Evolutionary conservation across 2,797 vertebrate species (phyloP), one percentile per base, ranked within the genome.

Genomic region (Oophaga sylvatica): DNA sequence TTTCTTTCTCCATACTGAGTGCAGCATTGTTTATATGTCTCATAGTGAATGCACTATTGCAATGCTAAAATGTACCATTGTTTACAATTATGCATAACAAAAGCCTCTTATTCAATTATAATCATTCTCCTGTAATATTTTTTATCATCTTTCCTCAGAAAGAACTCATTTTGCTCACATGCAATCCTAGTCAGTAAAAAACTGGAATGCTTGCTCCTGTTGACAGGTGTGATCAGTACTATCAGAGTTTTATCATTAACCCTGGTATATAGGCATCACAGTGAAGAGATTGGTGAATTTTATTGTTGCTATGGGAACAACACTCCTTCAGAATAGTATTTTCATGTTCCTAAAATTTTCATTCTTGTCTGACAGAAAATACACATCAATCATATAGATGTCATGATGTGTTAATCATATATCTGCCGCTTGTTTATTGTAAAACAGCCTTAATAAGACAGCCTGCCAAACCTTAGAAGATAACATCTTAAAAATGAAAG

Each of bases 301-400:
- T 88, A 75, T 57, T 22, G 77, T 81, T 80, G 22, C 77, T 68
- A 88, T 88, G 68, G 87, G n/a, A 88, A 85, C 87, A 84, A 71
- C 41, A 85, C 67, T 80, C 76, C 35, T 71, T 17, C 29, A 65
- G 56, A 65, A 84, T 63, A 80, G 48, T 45, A 31, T 65, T 80
- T 35, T 16, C 56, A 65, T 31, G 81, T 85, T 75, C 59, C 13
- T 20, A 80, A 80, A 41, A 84, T 73, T 45, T 70, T 81, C 71
- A 75, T 80, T 71, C 41, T 84, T 71, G 57, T 16, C 77, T 29
- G 41, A 80, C 62, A 79, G 62, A 63, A 71, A 73, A 48, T 65
- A 20, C 16, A 80, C 41, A 59, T 80, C 65, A 71, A 12, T 88
- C 73, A 83, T 48, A 59, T 1, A 79, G 67, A 84, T 88, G 35